Evolutionary conservation across 2,888 invertebrate species (phyloP), one percentile per base, ranked within the genome.

Genomic region (Hipparchia semele): DNA sequence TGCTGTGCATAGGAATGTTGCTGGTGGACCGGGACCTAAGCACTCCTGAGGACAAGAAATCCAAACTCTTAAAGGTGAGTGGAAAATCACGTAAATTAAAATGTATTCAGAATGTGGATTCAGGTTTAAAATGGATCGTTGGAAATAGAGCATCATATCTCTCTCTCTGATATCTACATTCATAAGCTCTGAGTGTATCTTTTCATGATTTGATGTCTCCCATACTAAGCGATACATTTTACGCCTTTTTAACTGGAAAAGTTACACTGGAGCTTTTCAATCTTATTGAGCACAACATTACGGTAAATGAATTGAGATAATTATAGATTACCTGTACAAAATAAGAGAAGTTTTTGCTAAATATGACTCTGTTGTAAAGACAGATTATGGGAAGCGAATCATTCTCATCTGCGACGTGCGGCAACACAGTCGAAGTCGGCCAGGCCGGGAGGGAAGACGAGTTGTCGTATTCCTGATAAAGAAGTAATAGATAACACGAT

Each of bases 1-100:
- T 13, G 95, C 95, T 71, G 95, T 94, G 75, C 96, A 95, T 73
- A 97, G 90, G 85, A 96, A 95, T 53, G 95, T 94, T 12, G 95
- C 95, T 0, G 97, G 97, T 9, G 96, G 94, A 64, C 96, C 96
- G 0, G 97, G 97, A 23, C 97, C 98, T 78, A 97, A 91, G 87
- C 99, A 99, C 84, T 97, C 97, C 90, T 97, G 94, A 49, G 96
- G 90, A 60, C 13, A 39, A 66, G 2, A 60, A 6, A 3, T 60
- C 12, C 10, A 23, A 1, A 3, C 13, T 56, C 53, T 10, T 8
- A 53, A 8, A 53, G 53, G 4, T 53, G 53, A 53, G 10, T 10
- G 23, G 23, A 23, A 0, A 23, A 23, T 23, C 23, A 23, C 23
- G 23, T 23, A 23, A 23, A 23, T 23, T 23, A 23, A n/a, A n/a